Conservation (phyloP, 1,140 invertebrate genomes). For the Zophobas atratus region DNA sequence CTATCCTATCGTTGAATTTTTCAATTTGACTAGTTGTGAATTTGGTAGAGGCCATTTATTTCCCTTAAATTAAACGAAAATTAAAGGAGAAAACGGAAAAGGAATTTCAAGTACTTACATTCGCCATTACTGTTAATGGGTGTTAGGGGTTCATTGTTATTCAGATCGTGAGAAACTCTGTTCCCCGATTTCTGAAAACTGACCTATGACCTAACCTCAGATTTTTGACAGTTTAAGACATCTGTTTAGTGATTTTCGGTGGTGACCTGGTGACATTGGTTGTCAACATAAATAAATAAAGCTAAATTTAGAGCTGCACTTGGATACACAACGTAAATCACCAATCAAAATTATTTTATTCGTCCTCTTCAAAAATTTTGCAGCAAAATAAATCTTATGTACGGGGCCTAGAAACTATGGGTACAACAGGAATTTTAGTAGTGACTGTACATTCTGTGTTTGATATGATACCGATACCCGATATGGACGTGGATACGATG, state of each 20-base stretch:
- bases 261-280: too few relatives aligned
- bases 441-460: too few relatives aligned
- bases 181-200: neutral
- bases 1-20: conserved; percentile 26
- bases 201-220: neutral
- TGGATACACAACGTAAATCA: too few relatives aligned
- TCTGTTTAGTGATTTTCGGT: too few relatives aligned
- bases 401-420: too few relatives aligned
- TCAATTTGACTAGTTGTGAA: conserved; percentile 23
- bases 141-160: neutral
- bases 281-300: too few relatives aligned
- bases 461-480: too few relatives aligned
- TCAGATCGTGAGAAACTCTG: neutral
- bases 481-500: too few relatives aligned
- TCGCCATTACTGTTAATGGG: neutral
- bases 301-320: too few relatives aligned
- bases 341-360: too few relatives aligned
- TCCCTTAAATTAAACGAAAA: neutral
- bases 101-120: neutral
- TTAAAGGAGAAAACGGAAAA: neutral
- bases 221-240: neutral
- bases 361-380: neutral
- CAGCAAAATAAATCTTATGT: neutral
- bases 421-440: too few relatives aligned
- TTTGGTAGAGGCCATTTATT: conserved; percentile 15